phyloP scores from a whole-genome alignment of 2,888 invertebrate genomes.

The Zygogramma bicolorata region DNA sequence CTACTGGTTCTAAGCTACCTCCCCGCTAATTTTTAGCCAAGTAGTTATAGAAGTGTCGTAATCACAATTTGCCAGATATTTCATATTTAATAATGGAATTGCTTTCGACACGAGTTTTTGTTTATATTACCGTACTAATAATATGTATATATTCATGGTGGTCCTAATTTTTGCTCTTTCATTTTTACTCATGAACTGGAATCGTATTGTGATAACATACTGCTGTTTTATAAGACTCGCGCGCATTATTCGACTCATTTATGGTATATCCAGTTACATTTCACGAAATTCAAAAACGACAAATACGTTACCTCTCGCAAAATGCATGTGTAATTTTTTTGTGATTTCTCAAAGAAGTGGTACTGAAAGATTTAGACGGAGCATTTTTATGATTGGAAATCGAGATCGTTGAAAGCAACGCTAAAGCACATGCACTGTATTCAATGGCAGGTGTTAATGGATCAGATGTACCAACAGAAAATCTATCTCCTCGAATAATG shows the following conservation, averaged over 20 bases:
- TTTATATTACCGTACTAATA: background rate
- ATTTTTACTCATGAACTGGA: conserved; percentile 19
- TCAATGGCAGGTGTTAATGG: no score
- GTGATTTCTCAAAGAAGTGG: background rate
- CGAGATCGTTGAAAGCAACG: no score
- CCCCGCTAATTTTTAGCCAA: no score
- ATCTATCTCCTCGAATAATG: no score
- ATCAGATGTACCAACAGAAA: no score
- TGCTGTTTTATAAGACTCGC: conserved; percentile 12
- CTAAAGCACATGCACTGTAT: no score
- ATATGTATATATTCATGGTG: conserved; percentile 5
- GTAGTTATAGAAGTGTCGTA: no score
- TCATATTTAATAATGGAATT: no score
- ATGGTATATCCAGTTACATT: conserved; percentile 20
- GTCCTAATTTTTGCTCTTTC: conserved; percentile 10
- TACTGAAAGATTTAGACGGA: background rate
- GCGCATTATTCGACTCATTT: conserved; percentile 16
- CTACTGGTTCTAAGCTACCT: no score
- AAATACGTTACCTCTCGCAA: background rate
- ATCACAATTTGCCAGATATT: no score
- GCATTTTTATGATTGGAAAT: no score
- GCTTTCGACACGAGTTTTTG: no score
- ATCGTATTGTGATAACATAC: conserved; percentile 21
- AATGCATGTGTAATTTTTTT: background rate
- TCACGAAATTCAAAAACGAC: conserved; percentile 17